These are phyloP conservation scores for Eucidaris tribuloides DNA, from an alignment of 35 echinoderm and acorn worm species.

Conservation along the genomic window DNA sequence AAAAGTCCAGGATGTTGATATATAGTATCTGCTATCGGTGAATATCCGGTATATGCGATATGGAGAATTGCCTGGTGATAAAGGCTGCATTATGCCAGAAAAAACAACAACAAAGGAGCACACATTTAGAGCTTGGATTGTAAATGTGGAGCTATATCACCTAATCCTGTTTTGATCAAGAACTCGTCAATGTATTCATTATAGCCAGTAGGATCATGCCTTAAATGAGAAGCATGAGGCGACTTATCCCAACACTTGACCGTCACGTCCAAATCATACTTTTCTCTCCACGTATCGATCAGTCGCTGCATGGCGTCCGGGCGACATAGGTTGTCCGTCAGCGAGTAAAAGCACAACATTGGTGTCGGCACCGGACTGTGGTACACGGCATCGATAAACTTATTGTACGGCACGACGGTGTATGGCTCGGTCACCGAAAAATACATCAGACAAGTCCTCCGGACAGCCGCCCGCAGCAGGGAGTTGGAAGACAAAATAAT, in stretches of 20 bases:
- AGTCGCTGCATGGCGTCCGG: slow-evolving; percentile 24
- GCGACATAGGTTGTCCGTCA: slow-evolving; percentile 24
- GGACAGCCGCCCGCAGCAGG: slow-evolving; percentile 17
- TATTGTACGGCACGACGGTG: slow-evolving; percentile 33
- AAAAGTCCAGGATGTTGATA: too few relatives aligned
- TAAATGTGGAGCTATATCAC: neutral
- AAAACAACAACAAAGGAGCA: too few relatives aligned
- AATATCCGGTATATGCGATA: too few relatives aligned
- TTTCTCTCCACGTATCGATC: neutral
- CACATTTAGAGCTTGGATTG: neutral
- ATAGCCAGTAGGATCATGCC: slow-evolving; percentile 25
- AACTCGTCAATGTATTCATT: slow-evolving; percentile 30
- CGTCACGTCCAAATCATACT: neutral
- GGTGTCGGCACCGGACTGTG: slow-evolving; percentile 44
- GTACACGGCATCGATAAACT: slow-evolving; percentile 12
- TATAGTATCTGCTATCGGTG: too few relatives aligned
- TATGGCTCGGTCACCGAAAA: slow-evolving; percentile 40
- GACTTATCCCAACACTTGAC: slow-evolving; percentile 17
- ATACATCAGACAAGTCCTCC: neutral
- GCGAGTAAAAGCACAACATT: slow-evolving; percentile 27
- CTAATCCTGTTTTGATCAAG: neutral
- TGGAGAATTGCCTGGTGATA: too few relatives aligned
- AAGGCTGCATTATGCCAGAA: too few relatives aligned
- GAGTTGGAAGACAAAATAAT: neutral
- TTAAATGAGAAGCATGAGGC: slow-evolving; percentile 40